Conservation (phyloP, 2,113 vertebrate genomes). For the Nyctibius bracteatus region DNA sequence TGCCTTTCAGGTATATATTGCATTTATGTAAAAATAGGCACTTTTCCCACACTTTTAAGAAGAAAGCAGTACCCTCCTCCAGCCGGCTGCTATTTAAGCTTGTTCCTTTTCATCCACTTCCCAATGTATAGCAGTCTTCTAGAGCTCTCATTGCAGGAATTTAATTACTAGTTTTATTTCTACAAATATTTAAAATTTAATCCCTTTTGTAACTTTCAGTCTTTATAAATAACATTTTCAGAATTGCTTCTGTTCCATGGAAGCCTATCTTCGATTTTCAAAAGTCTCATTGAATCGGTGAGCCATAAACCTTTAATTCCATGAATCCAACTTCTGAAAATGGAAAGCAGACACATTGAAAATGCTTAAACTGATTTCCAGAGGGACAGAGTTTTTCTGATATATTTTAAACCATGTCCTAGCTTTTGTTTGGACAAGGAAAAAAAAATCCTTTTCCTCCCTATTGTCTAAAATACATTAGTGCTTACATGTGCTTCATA, state of each 20-base stretch:
- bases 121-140: not conserved
- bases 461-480: not conserved
- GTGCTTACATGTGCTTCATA: not conserved
- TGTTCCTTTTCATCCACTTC: not conserved
- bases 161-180: not conserved
- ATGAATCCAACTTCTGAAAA: not conserved
- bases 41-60: not conserved
- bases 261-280: not conserved
- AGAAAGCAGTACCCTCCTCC: not conserved
- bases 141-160: not conserved
- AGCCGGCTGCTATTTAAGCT: not conserved
- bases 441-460: not conserved
- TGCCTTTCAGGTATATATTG: not conserved
- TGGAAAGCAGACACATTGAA: not conserved
- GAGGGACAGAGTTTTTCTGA: not conserved
- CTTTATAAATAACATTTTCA: not conserved
- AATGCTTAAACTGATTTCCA: not conserved
- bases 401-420: not conserved
- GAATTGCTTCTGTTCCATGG: not conserved
- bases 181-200: not conserved
- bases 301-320: not conserved
- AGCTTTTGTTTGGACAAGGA: not conserved
- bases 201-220: not conserved
- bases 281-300: not conserved
- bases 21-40: not conserved